A percentile compares a stretch with the other conserved stretches of the same genome.
Evolutionary conservation across 2,797 vertebrate genomes (phyloP).

Genomic region (Pristis pectinata): DNA sequence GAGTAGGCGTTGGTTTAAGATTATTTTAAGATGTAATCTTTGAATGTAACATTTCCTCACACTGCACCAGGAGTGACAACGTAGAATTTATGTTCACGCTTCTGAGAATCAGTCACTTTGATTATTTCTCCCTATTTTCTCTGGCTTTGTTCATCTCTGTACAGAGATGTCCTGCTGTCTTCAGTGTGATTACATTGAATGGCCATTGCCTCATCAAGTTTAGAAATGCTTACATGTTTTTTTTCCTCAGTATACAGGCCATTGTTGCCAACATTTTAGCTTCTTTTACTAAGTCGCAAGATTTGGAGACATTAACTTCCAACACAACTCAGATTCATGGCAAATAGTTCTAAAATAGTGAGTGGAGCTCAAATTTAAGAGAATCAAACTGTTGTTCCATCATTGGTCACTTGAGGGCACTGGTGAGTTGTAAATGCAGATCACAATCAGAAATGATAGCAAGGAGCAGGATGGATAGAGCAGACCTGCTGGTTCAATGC

Average conservation of each 20-base stretch:
- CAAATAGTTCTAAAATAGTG: neutral
- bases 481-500: neutral
- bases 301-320: neutral
- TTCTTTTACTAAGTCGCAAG: neutral
- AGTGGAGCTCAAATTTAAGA: neutral
- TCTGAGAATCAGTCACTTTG: neutral
- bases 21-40: neutral
- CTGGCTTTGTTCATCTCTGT: neutral
- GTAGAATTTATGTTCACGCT: neutral
- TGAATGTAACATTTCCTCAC: neutral
- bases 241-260: no score
- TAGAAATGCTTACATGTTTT: neutral
- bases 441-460: neutral
- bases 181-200: neutral
- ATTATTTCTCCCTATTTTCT: neutral
- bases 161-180: neutral
- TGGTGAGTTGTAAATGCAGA: neutral
- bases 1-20: neutral
- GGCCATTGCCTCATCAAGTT: neutral
- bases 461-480: neutral
- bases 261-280: neutral
- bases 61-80: neutral
- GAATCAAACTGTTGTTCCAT: neutral
- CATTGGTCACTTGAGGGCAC: slow-evolving; percentile 6
- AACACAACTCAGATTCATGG: neutral